phyloP scores from a whole-genome alignment of 2,797 vertebrate species.

The Tangara arthus region DNA sequence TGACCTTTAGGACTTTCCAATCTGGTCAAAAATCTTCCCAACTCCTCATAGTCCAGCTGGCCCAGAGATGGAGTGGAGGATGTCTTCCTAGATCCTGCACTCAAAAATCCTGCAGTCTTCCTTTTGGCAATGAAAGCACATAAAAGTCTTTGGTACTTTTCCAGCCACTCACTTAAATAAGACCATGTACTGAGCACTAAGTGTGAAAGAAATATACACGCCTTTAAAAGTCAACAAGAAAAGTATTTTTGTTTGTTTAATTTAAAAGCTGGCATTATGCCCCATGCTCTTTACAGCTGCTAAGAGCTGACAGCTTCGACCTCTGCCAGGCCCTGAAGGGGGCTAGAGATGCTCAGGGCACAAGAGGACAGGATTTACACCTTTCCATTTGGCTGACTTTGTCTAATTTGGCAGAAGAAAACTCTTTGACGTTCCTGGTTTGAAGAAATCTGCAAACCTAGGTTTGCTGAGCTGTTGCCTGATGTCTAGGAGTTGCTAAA shows the following conservation, averaged over 20 bases:
- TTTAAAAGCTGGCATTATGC: slow-evolving; percentile 21
- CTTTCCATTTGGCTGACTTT: slow-evolving; percentile 28
- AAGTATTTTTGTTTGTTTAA: slow-evolving; percentile 19
- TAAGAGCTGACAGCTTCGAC: background rate
- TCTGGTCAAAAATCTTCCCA: background rate
- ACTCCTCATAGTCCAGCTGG: background rate
- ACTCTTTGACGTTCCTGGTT: background rate
- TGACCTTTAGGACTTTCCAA: background rate
- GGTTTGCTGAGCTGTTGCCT: background rate
- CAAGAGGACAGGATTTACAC: slow-evolving; percentile 26
- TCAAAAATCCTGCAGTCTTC: background rate
- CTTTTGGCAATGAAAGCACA: background rate
- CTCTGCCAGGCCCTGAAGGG: background rate
- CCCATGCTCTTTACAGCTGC: background rate
- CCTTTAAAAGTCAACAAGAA: background rate
- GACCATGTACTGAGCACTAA: background rate
- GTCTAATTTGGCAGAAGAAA: background rate
- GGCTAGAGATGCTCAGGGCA: background rate
- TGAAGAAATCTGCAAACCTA: background rate
- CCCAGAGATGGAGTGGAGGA: accelerated
- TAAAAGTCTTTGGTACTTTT: background rate
- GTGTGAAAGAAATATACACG: slow-evolving; percentile 16
- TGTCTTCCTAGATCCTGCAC: background rate
- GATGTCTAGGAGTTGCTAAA: background rate
- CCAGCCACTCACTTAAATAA: background rate